Evolutionary conservation across 2,797 vertebrate species (phyloP), one percentile per base, ranked within the genome.

Genomic region (Rhodeus uyekii): DNA sequence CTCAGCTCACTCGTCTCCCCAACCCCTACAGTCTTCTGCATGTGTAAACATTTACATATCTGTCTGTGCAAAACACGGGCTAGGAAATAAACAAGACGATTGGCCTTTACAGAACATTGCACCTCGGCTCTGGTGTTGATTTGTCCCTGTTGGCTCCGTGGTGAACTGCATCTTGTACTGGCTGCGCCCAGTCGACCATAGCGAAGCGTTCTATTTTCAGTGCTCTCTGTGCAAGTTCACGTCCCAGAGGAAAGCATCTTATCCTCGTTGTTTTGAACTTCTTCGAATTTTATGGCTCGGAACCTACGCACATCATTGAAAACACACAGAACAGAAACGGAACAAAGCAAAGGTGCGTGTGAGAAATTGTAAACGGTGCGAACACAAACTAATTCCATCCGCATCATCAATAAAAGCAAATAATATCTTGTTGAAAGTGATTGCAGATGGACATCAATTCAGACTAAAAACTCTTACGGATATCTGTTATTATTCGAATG

Each of bases 41-140:
- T 9, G 19, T 42, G 55, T 90, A 90, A 93, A 91, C 88, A 90
- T 91, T 90, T 89, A 89, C 86, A 90, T 88, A 87, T 87, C 80
- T 87, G 77, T 83, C 86, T 79, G 83, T 82, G 86, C 53, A 83
- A 86, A 90, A 89, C 85, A 87, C 69, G 44, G 84, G 73, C 83
- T 81, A 72, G 80, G 75, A 85, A 89, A 87, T 85, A 90, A 90
- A 89, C 84, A 87, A 83, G 77, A 78, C 71, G 76, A 88, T 87
- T 84, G 78, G 73, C 80, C 75, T 83, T 86, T 86, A 79, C 87
- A 84, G 84, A 88, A 80, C 80, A 85, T 77, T 83, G 76, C 83
- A 71, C 85, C 83, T 87, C 67, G 24, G 58, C 78, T 78, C 19
- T 8, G 76, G 64, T 64, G 65, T 42, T 46, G 50, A 78, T 87